phyloP scores from a whole-genome alignment of 2,888 invertebrate genomes.

The Hirtodrosophila alboralis region DNA sequence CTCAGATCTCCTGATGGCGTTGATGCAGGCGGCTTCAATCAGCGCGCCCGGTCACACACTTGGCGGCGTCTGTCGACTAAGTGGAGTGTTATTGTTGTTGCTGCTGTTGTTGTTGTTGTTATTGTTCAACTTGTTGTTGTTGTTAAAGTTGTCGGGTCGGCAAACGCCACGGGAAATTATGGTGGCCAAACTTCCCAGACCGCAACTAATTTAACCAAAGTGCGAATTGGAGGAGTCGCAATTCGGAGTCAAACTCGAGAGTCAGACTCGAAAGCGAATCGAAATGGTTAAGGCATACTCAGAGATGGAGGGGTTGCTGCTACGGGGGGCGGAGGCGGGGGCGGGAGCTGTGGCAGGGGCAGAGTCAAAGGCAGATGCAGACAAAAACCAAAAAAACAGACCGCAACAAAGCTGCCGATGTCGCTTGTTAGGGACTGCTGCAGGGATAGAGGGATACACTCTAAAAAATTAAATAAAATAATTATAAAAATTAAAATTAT shows the following conservation, averaged over 20 bases:
- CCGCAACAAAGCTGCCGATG: constrained; percentile 76
- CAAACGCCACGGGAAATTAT: constrained; percentile 80
- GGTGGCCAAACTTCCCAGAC: constrained; percentile 80
- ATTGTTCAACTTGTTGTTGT: constrained; percentile 43
- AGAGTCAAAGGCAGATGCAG: constrained; percentile 39
- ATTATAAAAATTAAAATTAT: no score
- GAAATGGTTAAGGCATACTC: constrained; percentile 46
- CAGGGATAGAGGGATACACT: constrained; percentile 19
- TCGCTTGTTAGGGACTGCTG: constrained; percentile 61
- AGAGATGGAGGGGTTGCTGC: no score
- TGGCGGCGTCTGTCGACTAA: constrained; percentile 68
- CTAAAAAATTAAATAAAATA: no score
- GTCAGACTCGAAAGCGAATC: constrained; percentile 68
- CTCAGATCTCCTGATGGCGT: constrained; percentile 69
- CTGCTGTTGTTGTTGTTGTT: constrained; percentile 26
- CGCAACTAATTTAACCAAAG: constrained; percentile 80
- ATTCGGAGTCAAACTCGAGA: constrained; percentile 67
- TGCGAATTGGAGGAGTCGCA: constrained; percentile 80
- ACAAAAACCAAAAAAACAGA: constrained; percentile 74
- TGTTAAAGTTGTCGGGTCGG: constrained; percentile 70
- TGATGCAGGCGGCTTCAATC: constrained; percentile 80
- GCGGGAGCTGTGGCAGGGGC: constrained; percentile 7
- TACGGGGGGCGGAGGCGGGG: constrained; percentile 1
- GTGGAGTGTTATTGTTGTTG: constrained; percentile 54
- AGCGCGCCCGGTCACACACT: constrained; percentile 74